Base-by-base conservation (phyloP, 2,888 invertebrate species). In the Acrobasis consociella region DNA sequence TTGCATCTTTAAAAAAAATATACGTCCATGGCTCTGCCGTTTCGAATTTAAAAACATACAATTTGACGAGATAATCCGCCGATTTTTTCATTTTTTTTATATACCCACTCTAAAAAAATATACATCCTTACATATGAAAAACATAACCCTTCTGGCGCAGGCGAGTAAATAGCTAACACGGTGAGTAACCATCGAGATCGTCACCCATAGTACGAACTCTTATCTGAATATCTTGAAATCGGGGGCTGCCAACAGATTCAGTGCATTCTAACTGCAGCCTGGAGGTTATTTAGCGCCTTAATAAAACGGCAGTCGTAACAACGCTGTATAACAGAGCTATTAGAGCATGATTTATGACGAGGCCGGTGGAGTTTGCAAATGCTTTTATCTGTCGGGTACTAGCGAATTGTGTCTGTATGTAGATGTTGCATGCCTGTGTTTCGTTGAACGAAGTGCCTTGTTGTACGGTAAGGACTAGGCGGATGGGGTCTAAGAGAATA, bases 171-270 rank as follows among this genome's bases (percentile, higher is more conserved):
- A 42, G 7, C 13, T 42, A 42, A 13, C 2, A 2, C 42, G 7
- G 10, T 17, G 56, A 46, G 5, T 42, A 17, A 9, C 17, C 7
- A 17, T 56, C 56, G 46, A 56, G 42, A 56, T 13, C 11, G 13
- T 17, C 42, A 22, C 42, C 42, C 8, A 3, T 56, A 46, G 42
- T 56, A 56, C 10, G 5, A 0, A 22, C 9, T 46, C 51, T 63
- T 60, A 65, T 55, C 63, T 60, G 69, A 66, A 72, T 70, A 76
- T 73, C 72, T 72, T 65, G 63, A 59, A 68, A 74, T 76, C 76
- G 79, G 74, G 74, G 65, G 66, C 65, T 78, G 80, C 80, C 79
- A 81, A 77, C 73, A 72, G 66, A 63, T 70, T 68, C 62, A 65
- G 65, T 55, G 56, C 56, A 56, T 42, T 46, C 56, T 17, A 51